Evolutionary conservation across 2,797 vertebrate species (phyloP).

Genomic region (Botia kubotai): DNA sequence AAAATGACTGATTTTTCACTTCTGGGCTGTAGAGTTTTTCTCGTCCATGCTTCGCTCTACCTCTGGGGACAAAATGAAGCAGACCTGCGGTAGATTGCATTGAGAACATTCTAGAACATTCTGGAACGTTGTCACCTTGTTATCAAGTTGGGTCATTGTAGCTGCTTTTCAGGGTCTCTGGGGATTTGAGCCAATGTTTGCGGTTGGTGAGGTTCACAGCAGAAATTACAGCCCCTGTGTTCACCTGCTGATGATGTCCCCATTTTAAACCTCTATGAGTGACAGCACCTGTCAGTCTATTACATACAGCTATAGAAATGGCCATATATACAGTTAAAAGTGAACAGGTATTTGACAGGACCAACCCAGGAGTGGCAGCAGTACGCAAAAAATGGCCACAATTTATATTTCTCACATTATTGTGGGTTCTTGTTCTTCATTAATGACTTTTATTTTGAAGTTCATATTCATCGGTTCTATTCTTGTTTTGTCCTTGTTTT

Average conservation of each 20-base stretch:
- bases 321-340: neutral
- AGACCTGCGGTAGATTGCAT: neutral
- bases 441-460: no score
- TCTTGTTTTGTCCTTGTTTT: no score
- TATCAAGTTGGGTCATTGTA: neutral
- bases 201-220: no score
- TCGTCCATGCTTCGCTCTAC: neutral
- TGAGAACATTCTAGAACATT: conserved; percentile 7
- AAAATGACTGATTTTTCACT: no score
- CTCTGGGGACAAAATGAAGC: neutral
- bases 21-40: neutral
- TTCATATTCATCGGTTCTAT: no score
- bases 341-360: neutral
- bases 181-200: neutral
- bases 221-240: neutral
- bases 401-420: no score
- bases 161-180: neutral
- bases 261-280: neutral
- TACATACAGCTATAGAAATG: neutral
- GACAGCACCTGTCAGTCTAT: neutral
- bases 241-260: neutral
- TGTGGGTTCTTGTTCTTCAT: no score
- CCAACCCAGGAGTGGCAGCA: neutral
- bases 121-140: neutral
- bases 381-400: no score